phyloP scores from a whole-genome alignment of 2,113 vertebrate genomes.

The Odocoileus virginianus region DNA sequence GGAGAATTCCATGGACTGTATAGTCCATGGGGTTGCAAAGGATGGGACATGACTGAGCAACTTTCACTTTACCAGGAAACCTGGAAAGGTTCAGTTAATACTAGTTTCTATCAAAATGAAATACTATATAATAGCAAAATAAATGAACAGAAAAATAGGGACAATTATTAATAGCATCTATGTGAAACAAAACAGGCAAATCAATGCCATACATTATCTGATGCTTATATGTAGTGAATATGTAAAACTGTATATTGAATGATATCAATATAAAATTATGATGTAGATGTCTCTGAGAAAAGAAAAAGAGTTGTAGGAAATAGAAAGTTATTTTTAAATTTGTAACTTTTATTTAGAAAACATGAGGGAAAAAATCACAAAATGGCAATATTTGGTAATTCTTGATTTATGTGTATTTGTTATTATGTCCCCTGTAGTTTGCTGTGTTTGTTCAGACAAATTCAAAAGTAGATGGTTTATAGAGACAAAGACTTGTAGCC shows the following conservation, averaged over 20 bases:
- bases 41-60: not conserved
- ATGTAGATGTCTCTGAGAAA: not conserved
- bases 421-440: not conserved
- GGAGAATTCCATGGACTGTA: not conserved
- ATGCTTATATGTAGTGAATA: not conserved
- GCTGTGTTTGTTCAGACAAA: not conserved
- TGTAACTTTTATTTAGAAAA: not conserved
- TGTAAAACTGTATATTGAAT: not conserved
- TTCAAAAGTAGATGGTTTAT: not conserved
- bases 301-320: not conserved
- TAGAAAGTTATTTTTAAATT: not conserved
- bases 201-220: too few relatives aligned
- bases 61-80: not conserved
- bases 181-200: not conserved
- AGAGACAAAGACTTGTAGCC: not conserved
- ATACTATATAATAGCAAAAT: not conserved
- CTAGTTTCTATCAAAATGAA: not conserved
- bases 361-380: not conserved
- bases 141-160: not conserved
- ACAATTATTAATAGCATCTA: not conserved
- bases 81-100: not conserved
- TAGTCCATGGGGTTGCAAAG: not conserved
- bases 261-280: not conserved
- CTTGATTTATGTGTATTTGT: not conserved
- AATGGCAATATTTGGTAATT: not conserved